Conservation (phyloP, 2,888 invertebrate species). For the Eristalis arbustorum region DNA sequence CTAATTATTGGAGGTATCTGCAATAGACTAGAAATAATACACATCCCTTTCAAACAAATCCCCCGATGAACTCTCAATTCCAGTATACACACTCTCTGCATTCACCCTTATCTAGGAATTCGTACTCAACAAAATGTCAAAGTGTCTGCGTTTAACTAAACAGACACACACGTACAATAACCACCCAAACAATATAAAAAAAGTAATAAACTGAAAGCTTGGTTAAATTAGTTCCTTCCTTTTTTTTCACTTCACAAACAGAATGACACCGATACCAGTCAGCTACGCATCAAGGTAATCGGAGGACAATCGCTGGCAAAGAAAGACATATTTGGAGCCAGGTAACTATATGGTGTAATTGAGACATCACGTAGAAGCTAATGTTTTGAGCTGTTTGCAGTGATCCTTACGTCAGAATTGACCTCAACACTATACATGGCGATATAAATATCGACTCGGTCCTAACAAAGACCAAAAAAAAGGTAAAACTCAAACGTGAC, state of each 20-base stretch:
- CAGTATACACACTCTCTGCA: not conserved
- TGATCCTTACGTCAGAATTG: slow-evolving; percentile 98
- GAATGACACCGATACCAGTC: slow-evolving; percentile 88
- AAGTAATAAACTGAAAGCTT: slow-evolving; percentile 21
- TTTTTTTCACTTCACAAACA: slow-evolving; percentile 81
- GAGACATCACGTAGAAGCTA: not conserved
- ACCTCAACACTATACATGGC: slow-evolving; percentile 91
- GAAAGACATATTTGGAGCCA: slow-evolving; percentile 99
- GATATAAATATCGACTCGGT: slow-evolving; percentile 95
- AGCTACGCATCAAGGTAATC: slow-evolving; percentile 91
- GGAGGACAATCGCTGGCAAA: slow-evolving; percentile 96
- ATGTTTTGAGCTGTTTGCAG: slow-evolving; percentile 81
- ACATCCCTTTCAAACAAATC: slow-evolving; percentile 16
- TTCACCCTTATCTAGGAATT: slow-evolving; percentile 27
- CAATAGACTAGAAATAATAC: not conserved
- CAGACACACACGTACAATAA: not conserved
- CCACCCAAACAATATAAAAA: not conserved
- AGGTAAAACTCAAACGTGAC: slow-evolving; percentile 82
- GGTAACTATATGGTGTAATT: slow-evolving; percentile 82
- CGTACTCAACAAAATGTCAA: slow-evolving; percentile 33
- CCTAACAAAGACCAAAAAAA: slow-evolving; percentile 97
- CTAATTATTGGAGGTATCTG: not conserved
- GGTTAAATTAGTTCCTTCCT: not conserved
- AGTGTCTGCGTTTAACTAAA: not conserved
- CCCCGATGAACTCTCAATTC: slow-evolving; percentile 11